Evolutionary conservation across 1,140 invertebrate genomes (phyloP), one percentile per base, ranked within the genome.

Genomic region (Micrasema minimum): DNA sequence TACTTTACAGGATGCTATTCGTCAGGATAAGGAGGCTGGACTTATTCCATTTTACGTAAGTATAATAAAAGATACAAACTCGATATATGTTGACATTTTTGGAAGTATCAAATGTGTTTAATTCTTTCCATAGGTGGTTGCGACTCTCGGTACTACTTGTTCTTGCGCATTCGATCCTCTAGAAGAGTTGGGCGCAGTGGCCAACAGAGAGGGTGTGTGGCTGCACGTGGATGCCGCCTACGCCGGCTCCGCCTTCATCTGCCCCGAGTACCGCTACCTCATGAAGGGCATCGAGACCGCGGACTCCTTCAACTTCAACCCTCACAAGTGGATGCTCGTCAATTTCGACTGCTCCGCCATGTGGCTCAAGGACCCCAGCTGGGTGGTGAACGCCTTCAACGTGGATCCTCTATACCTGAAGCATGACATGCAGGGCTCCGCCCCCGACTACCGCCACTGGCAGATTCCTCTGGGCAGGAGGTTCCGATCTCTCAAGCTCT

Each of bases 401-500:
- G 96, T 99, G 0, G 96, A 99, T 83, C 96, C 97, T 0, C 82
- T 98, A 0, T 99, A 99, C 72, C 81, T 97, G 50, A 95, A 95
- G 80, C 93, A 97, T 79, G 93, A 95, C 71, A 92, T 93, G 82
- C 92, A 93, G 85, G 95, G 94, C 37, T 90, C 91, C 0, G 94
- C 93, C 0, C 95, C 96, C 0, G 96, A 98, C 79, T 97, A 96
- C 79, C 90, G 96, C 85, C 96, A 99, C 78, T 98, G 97, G 95
- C 96, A 99, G 86, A 98, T 99, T 74, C 96, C 96, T 4, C 83
- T 99, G 2, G 97, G 97, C 0, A 86, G 98, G 68, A 87, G 97
- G 76, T 99, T 99, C 81, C 88, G 97, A 66, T 90, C 97, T 0
- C 82, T 99, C 10, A 99, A 99, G 80, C 81, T 99, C 2, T 99